Base-by-base conservation (phyloP, 2,797 vertebrate genomes). In the Chrysocyon brachyurus region DNA sequence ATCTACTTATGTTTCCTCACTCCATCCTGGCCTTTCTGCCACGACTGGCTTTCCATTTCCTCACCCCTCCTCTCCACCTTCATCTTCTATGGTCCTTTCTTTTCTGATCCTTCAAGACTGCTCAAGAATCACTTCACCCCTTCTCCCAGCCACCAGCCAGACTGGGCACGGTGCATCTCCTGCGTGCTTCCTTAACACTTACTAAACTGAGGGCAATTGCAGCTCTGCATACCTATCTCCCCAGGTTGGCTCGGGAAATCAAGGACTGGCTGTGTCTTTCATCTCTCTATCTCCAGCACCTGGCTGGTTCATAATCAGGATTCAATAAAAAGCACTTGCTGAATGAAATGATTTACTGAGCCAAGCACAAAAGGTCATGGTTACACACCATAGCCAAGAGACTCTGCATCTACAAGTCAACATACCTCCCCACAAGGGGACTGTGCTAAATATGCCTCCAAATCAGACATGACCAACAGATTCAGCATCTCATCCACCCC, bases 311-410 rank as follows among this genome's bases (percentile, higher is more conserved):
- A 94, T 54, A 89, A 89, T 79, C 84, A 64, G 12, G 26, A 93
- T 81, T 93, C 83, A 94, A 54, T 81, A 86, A 96, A 95, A 95
- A 94, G 40, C 3, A 16, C 86, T 95, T 91, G 52, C 54, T 87
- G 91, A 95, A 87, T 84, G 63, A 84, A 91, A 75, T 86, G 66
- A 97, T 72, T 95, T 87, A 89, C 78, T 63, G 10, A 93, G 77
- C 56, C 92, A 93, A 92, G 16, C 79, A 90, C 87, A 54, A 88
- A 94, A 96, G 90, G 93, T 96, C 87, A 70, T 21, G 10, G 75
- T 89, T 75, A 82, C 26, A 56, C 6, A 56, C 24, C 86, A 85
- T 8, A 85, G 70, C 84, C 78, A 84, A 89, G 81, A 88, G 56
- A 82, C 59, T 49, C 78, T 86, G 54, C 52, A 21, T 90, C 86